phyloP scores from a whole-genome alignment of 2,113 vertebrate species.

The Candoia aspera region DNA sequence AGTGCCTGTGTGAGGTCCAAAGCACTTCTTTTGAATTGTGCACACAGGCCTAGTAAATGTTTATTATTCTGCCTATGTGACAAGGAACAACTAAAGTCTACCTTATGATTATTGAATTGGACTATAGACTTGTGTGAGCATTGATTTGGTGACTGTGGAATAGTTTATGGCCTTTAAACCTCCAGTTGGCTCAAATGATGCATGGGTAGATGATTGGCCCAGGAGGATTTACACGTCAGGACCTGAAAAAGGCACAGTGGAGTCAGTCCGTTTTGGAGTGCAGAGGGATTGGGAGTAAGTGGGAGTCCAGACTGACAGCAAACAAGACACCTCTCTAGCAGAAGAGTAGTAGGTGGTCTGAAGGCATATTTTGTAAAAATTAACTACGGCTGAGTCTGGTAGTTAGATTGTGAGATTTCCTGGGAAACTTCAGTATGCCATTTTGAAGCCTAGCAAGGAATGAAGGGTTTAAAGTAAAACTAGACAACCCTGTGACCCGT shows the following conservation, averaged over 20 bases:
- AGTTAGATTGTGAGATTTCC: neutral
- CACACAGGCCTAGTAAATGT: slow-evolving; percentile 3
- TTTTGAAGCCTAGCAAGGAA: neutral
- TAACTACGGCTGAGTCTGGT: neutral
- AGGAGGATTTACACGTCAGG: neutral
- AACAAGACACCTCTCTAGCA: neutral
- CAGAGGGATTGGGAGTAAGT: neutral
- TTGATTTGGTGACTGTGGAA: neutral
- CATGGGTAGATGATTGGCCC: neutral
- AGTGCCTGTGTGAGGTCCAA: neutral
- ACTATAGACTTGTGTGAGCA: slow-evolving; percentile 13
- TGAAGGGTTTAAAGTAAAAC: neutral
- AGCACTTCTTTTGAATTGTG: neutral
- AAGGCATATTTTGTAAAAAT: neutral
- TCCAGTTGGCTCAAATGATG: neutral
- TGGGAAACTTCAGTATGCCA: neutral
- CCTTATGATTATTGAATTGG: slow-evolving; percentile 19
- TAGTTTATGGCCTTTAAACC: slow-evolving; percentile 10
- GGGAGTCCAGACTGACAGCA: neutral
- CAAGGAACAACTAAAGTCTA: slow-evolving; percentile 8
- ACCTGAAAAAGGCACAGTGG: neutral
- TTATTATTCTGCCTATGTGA: neutral
- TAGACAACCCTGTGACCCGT: too few relatives aligned
- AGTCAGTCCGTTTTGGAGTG: neutral
- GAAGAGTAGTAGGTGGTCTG: neutral